A percentile compares a stretch with the other conserved stretches of the same genome.
phyloP scores from a whole-genome alignment of 2,888 invertebrate species.

The Hedychridium roseum region DNA sequence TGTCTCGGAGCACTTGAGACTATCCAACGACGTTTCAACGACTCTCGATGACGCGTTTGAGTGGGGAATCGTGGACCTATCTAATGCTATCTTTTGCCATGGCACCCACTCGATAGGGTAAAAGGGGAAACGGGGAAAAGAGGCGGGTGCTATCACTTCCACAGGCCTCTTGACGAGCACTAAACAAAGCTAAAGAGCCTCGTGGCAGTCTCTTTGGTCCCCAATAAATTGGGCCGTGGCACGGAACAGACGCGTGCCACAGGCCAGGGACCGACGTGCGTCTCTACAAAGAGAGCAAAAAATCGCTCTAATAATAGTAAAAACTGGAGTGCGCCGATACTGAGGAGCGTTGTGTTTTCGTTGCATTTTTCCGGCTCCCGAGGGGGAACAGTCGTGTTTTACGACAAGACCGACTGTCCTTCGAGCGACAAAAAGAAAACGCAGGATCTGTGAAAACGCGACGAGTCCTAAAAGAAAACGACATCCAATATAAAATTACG shows the following conservation, averaged over 20 bases:
- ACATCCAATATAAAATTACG: slow-evolving; percentile 49
- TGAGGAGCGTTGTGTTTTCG: slow-evolving; percentile 22
- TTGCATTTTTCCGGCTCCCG: slow-evolving; percentile 20
- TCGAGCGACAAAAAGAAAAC: slow-evolving; percentile 3
- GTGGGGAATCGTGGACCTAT: too few relatives aligned
- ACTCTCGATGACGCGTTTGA: too few relatives aligned
- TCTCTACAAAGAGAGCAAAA: slow-evolving; percentile 47
- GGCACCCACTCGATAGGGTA: too few relatives aligned
- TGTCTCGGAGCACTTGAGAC: too few relatives aligned
- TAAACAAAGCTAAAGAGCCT: slow-evolving; percentile 21
- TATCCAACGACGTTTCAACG: too few relatives aligned
- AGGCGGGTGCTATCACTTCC: slow-evolving; percentile 13
- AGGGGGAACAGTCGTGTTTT: not conserved
- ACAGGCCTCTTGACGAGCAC: slow-evolving; percentile 15
- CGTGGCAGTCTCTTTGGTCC: too few relatives aligned
- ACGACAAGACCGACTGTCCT: not conserved
- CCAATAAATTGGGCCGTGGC: slow-evolving; percentile 46
- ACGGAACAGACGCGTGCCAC: slow-evolving; percentile 36
- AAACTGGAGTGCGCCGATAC: slow-evolving; percentile 49
- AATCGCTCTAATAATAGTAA: slow-evolving; percentile 61
- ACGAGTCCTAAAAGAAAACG: slow-evolving; percentile 3
- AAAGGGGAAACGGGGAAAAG: too few relatives aligned
- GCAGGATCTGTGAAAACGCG: too few relatives aligned
- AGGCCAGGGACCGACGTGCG: slow-evolving; percentile 33
- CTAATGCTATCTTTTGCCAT: too few relatives aligned